These are phyloP conservation scores for Mormyrus lacerda DNA, from an alignment of 2,113 vertebrate species.

Conservation along the genomic window DNA sequence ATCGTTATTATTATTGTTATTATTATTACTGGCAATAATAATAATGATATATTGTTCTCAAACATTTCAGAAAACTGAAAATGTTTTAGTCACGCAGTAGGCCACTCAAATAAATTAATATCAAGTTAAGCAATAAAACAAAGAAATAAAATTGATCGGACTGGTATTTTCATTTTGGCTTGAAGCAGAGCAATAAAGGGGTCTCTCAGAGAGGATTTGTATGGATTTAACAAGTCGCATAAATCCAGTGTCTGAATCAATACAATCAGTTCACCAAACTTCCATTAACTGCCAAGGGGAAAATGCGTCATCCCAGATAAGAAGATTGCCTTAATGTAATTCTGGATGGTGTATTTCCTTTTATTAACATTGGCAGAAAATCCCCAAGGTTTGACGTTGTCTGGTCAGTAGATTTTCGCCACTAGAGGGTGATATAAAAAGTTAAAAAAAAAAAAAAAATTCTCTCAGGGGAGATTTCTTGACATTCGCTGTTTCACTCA, in stretches of 20 bases:
- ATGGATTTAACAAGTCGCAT: slow-evolving; percentile 20
- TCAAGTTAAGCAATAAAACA: slow-evolving; percentile 31
- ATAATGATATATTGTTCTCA: not conserved
- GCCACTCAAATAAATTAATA: slow-evolving; percentile 29
- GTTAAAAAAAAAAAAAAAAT: not conserved
- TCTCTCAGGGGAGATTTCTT: not conserved
- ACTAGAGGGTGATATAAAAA: slow-evolving; percentile 3
- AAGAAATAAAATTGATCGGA: slow-evolving; percentile 27
- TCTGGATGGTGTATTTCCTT: not conserved
- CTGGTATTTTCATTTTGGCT: slow-evolving; percentile 24
- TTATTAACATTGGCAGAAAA: not conserved
- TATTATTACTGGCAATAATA: not conserved
- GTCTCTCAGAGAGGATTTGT: slow-evolving; percentile 24
- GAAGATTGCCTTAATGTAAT: not conserved
- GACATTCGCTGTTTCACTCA: not conserved
- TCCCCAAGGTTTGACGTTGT: not conserved
- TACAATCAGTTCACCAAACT: slow-evolving; percentile 19
- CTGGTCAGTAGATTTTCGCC: not conserved
- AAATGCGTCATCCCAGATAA: not conserved
- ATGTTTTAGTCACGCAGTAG: not conserved
- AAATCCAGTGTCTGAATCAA: slow-evolving; percentile 28
- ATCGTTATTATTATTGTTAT: not conserved
- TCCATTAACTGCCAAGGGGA: not conserved
- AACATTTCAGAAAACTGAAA: not conserved
- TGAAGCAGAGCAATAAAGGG: slow-evolving; percentile 15